phyloP scores from a whole-genome alignment of 2,797 vertebrate genomes.

The Parambassis ranga region DNA sequence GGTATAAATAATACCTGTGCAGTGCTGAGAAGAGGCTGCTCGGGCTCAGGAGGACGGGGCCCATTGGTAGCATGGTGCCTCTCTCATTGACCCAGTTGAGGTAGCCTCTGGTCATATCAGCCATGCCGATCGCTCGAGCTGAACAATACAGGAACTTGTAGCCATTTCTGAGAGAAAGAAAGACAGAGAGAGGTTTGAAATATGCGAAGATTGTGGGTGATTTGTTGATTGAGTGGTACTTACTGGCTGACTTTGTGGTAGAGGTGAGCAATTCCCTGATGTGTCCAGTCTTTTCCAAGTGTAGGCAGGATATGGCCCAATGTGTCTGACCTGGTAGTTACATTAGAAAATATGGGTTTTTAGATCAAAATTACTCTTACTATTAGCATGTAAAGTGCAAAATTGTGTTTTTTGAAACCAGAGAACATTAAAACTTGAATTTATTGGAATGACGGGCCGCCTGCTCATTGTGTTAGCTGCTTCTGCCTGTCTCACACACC shows the following conservation, averaged over 20 bases:
- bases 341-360: too few species aligned
- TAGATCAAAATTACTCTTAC: too few species aligned
- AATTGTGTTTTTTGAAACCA: background rate
- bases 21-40: conserved; percentile 96
- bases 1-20: conserved; percentile 85
- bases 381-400: background rate
- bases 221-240: conserved; percentile 63
- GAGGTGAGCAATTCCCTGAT: conserved; percentile 95
- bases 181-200: background rate
- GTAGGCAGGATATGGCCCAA: conserved; percentile 98
- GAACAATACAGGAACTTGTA: conserved; percentile 99
- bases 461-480: background rate
- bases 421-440: background rate
- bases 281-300: conserved; percentile 98
- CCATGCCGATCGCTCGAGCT: conserved; percentile 96
- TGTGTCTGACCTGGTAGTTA: conserved; percentile 95
- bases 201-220: too few species aligned
- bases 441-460: background rate
- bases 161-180: conserved; percentile 83
- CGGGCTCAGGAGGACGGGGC: conserved; percentile 92
- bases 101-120: conserved; percentile 96
- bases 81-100: conserved; percentile 97
- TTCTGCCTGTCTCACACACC: conserved; percentile 65
- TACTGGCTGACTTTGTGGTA: conserved; percentile 99
- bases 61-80: conserved; percentile 93